Evolutionary conservation across 2,797 vertebrate genomes (phyloP).

Genomic region (Pseudopleuronectes americanus): DNA sequence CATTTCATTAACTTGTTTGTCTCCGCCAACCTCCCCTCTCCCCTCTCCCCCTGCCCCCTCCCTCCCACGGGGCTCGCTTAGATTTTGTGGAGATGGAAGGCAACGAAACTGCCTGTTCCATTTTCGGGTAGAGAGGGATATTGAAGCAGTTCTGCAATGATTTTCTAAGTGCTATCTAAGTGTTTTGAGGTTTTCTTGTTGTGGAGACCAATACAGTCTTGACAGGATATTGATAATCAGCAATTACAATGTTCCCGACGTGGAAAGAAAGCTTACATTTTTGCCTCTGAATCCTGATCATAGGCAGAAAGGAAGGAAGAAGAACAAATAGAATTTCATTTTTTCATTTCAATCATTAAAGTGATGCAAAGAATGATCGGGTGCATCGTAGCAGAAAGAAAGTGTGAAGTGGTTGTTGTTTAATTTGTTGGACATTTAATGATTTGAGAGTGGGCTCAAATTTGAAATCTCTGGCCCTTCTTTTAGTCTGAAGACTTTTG

Average conservation of each 20-base stretch:
- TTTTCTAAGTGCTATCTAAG: constrained; percentile 51
- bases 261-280: constrained; percentile 27
- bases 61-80: constrained; percentile 33
- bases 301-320: background rate
- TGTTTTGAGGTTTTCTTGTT: constrained; percentile 38
- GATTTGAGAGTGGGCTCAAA: too few relatives aligned
- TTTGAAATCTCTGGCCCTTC: too few relatives aligned
- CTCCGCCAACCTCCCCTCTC: constrained; percentile 5
- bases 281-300: constrained; percentile 33
- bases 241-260: constrained; percentile 43
- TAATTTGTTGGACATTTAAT: too few relatives aligned
- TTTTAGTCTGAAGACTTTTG: too few relatives aligned
- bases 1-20: constrained; percentile 66
- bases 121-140: constrained; percentile 38
- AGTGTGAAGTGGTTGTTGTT: too few relatives aligned
- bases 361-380: too few relatives aligned
- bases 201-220: constrained; percentile 36
- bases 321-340: too few relatives aligned
- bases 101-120: constrained; percentile 57
- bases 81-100: constrained; percentile 58
- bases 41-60: background rate
- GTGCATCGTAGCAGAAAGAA: too few relatives aligned
- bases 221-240: constrained; percentile 47
- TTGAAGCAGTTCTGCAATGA: constrained; percentile 55
- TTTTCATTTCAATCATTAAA: too few relatives aligned